Conservation (phyloP, 2,888 invertebrate species). For the Coenonympha glycerion region DNA sequence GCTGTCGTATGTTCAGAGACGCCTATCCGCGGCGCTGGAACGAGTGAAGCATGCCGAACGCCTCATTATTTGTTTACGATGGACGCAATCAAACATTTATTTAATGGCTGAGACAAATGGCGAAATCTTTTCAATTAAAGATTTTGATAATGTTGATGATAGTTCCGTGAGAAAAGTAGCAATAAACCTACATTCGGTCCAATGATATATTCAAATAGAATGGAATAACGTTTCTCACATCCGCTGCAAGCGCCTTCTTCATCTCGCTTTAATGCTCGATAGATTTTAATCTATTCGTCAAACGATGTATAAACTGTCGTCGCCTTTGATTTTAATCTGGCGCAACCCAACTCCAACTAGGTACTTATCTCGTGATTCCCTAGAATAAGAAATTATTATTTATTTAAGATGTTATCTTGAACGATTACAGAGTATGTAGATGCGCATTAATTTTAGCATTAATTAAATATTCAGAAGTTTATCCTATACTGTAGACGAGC, state of each 20-base stretch:
- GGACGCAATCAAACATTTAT: slow-evolving; percentile 48
- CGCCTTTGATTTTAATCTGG: slow-evolving; percentile 55
- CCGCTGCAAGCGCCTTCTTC: slow-evolving; percentile 66
- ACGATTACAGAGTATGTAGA: slow-evolving; percentile 17
- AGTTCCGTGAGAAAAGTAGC: slow-evolving; percentile 75
- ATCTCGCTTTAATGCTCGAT: slow-evolving; percentile 51
- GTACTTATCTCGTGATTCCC: slow-evolving; percentile 38
- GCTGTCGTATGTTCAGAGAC: slow-evolving; percentile 35
- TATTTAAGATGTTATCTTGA: slow-evolving; percentile 26
- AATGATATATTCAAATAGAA: slow-evolving; percentile 74
- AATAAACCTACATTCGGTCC: slow-evolving; percentile 73
- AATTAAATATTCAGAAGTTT: slow-evolving; percentile 11
- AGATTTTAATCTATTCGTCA: slow-evolving; percentile 69
- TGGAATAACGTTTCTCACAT: slow-evolving; percentile 67
- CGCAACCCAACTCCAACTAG: slow-evolving; percentile 37
- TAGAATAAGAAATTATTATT: slow-evolving; percentile 31
- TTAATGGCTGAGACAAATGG: slow-evolving; percentile 63
- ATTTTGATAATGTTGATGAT: slow-evolving; percentile 70
- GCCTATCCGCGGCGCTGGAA: not conserved
- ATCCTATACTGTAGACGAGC: slow-evolving; percentile 2
- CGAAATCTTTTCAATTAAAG: slow-evolving; percentile 68
- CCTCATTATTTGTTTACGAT: slow-evolving; percentile 22
- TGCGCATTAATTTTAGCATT: slow-evolving; percentile 10
- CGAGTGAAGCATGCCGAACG: not conserved
- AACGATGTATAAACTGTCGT: slow-evolving; percentile 58